Base-by-base conservation (phyloP, 1,140 invertebrate species). In the Glossosoma conforme region DNA sequence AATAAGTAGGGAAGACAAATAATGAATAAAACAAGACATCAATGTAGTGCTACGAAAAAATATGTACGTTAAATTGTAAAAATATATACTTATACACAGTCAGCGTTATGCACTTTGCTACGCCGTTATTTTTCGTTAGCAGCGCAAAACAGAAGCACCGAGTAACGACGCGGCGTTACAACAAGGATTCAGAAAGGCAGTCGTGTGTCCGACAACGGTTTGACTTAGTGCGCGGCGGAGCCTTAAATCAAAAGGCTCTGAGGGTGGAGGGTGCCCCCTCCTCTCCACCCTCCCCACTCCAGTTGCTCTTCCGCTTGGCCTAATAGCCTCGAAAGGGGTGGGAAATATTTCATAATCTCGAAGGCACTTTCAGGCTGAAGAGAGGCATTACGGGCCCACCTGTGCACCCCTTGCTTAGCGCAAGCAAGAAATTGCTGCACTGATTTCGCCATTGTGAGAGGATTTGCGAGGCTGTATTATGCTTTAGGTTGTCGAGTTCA, bases 331-430 rank as follows among this genome's bases (percentile, higher is more conserved):
- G n/a, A 28, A 24, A 9, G 28, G 14, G 20, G 20, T 21, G 44
- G 49, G 50, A 35, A 57, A 50, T 53, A 57, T 57, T 57, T 53
- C 55, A 57, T 57, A 49, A 57, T 53, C 44, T 51, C 35, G 22
- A 15, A 30, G 28, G 22, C n/a, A 13, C 32, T 11, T 15, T 3
- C 3, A 11, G 32, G n/a, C 32, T 33, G 32, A 33, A 11, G n/a
- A 15, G 32, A 33, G 32, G 3, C 15, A 13, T 33, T 33, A 33
- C 32, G 32, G 32, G n/a, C 32, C 32, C 32, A 33, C 32, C 32
- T 33, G 32, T 11, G 3, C 32, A 15, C 32, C 32, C 3, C 4
- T 15, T 33, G 32, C n/a, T n/a, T n/a, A n/a, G n/a, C 15, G 32
- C 9, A 20, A 35, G 21, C 19, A 38, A 20, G 36, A 20, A 20